A percentile compares a stretch with the other conserved stretches of the same genome.
phyloP scores from a whole-genome alignment of 37 sponge, comb jelly and placozoan genomes.

The Lycopodina hypogea region DNA sequence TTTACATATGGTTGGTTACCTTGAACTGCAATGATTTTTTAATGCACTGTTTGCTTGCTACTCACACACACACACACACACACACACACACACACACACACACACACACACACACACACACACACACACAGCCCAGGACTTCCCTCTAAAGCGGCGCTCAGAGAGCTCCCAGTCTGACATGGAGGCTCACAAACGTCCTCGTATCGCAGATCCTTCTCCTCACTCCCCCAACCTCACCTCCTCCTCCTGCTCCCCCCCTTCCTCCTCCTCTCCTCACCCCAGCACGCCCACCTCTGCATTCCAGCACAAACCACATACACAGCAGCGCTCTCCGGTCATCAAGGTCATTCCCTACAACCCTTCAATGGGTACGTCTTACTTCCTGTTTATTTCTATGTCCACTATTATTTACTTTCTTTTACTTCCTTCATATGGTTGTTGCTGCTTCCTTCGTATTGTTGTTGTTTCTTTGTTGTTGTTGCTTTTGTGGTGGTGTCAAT shows the following conservation, averaged over 20 bases:
- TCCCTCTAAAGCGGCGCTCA: background rate
- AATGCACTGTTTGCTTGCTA: no score
- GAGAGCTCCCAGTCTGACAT: slow-evolving; percentile 6
- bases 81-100: background rate
- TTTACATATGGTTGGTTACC: no score
- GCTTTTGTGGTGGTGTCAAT: background rate
- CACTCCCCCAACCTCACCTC: slow-evolving; percentile 26
- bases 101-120: slow-evolving; percentile 1
- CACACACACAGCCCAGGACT: slow-evolving; percentile 9
- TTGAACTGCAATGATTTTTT: no score
- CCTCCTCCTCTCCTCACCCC: slow-evolving; percentile 29
- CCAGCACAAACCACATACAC: slow-evolving; percentile 15
- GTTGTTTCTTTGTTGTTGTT: background rate
- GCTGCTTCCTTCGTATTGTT: no score
- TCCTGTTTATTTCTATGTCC: background rate
- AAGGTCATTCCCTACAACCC: slow-evolving; percentile 43
- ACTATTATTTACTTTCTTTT: no score
- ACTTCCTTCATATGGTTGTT: no score
- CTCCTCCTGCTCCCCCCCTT: slow-evolving; percentile 9
- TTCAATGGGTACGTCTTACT: background rate
- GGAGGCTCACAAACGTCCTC: slow-evolving; percentile 27
- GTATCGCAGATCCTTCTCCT: slow-evolving; percentile 25
- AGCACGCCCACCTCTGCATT: background rate
- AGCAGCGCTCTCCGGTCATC: slow-evolving; percentile 58
- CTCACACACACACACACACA: no score